These are phyloP conservation scores for Danio rerio DNA, from an alignment of 2,113 vertebrate species.

Conservation along the genomic window GRCz12tu NC_133182.1:29028001-29028500, in stretches of 20 bases:
- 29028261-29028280: too few species aligned
- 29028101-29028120: constrained; percentile 96
- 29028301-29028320: too few species aligned
- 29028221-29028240: not conserved
- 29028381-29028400: too few species aligned
- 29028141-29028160: constrained; percentile 94
- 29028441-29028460: too few species aligned
- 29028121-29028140: constrained; percentile 92
- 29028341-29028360: too few species aligned
- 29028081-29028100: constrained; percentile 97
- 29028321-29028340: too few species aligned
- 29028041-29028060: constrained; percentile 73
- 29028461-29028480: too few species aligned
- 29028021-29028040: not conserved
- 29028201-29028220: constrained; percentile 57
- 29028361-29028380: too few species aligned
- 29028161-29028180: constrained; percentile 91
- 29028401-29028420: too few species aligned
- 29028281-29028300: too few species aligned
- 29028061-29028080: constrained; percentile 94
- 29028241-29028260: not conserved
- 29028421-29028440: too few species aligned
- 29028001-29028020: not conserved
- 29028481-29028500: too few species aligned
- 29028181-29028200: constrained; percentile 93